A percentile compares a stretch with the other conserved stretches of the same genome.
Evolutionary conservation across 2,797 vertebrate genomes (phyloP).

Genomic region (Crocidura indochinensis): DNA sequence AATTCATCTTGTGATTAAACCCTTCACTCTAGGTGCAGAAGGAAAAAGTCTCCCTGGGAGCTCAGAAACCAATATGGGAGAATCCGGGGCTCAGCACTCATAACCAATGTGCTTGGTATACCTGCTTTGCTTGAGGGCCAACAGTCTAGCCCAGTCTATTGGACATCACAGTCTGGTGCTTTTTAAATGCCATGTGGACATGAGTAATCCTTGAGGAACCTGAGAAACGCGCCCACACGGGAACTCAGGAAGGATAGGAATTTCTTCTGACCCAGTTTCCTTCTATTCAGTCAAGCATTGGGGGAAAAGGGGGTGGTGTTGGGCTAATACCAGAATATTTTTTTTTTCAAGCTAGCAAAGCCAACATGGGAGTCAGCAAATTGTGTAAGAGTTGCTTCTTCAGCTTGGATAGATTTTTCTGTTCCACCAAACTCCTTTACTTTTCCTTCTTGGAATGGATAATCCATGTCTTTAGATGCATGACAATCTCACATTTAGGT

Average conservation of each 20-base stretch:
- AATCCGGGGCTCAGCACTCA: background rate
- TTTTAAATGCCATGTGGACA: background rate
- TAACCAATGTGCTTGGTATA: background rate
- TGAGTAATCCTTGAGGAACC: background rate
- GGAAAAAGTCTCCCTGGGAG: background rate
- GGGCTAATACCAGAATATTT: background rate
- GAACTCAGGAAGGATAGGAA: background rate
- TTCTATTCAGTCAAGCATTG: background rate
- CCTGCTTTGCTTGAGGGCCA: background rate
- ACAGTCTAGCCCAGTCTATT: background rate
- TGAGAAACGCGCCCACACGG: background rate
- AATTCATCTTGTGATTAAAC: background rate
- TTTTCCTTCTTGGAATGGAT: constrained; percentile 1
- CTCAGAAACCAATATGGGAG: background rate
- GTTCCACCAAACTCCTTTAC: background rate
- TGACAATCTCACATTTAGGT: background rate
- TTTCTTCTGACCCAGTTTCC: background rate
- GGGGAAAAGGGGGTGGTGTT: background rate
- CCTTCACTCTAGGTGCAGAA: background rate
- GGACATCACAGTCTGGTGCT: background rate
- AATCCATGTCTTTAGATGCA: background rate
- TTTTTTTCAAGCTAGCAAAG: background rate
- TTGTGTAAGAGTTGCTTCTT: background rate
- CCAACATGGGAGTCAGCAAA: too few relatives aligned
- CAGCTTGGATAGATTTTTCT: background rate